Evolutionary conservation across 2,113 vertebrate genomes (phyloP).

Genomic region (Malaclemys terrapin): DNA sequence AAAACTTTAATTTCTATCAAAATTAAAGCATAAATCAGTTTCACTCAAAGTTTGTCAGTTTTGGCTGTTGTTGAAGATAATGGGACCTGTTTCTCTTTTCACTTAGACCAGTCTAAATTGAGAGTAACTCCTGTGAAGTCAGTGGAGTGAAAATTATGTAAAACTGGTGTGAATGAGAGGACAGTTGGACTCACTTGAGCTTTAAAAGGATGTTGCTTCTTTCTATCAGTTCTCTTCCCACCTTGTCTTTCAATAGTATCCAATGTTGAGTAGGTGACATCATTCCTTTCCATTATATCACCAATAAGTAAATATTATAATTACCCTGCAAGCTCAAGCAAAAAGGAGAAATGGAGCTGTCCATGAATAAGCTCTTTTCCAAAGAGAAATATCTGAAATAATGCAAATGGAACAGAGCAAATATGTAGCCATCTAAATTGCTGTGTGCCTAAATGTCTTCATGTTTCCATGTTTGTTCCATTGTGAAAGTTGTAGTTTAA

Average conservation of each 20-base stretch:
- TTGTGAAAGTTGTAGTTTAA: not conserved
- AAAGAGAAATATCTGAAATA: not conserved
- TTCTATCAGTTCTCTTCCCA: not conserved
- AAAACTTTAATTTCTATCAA: not conserved
- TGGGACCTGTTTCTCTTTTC: not conserved
- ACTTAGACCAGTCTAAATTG: not conserved
- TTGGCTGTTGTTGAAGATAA: not conserved
- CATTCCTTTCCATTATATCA: not conserved
- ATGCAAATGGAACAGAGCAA: not conserved
- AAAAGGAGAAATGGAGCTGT: not conserved
- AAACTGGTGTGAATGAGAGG: not conserved
- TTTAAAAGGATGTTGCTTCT: no score
- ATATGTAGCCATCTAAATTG: accelerated
- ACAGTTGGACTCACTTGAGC: no score
- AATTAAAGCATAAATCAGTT: no score
- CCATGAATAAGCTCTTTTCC: not conserved
- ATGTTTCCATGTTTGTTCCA: not conserved
- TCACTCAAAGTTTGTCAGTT: not conserved
- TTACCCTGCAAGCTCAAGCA: not conserved
- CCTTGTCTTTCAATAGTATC: not conserved
- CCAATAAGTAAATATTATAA: not conserved
- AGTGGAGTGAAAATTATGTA: not conserved
- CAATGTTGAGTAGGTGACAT: not conserved
- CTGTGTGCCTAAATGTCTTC: not conserved
- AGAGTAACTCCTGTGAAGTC: not conserved